A percentile compares a stretch with the other conserved stretches of the same genome.
phyloP scores from a whole-genome alignment of 2,113 vertebrate genomes.

The Mormyrus lacerda region DNA sequence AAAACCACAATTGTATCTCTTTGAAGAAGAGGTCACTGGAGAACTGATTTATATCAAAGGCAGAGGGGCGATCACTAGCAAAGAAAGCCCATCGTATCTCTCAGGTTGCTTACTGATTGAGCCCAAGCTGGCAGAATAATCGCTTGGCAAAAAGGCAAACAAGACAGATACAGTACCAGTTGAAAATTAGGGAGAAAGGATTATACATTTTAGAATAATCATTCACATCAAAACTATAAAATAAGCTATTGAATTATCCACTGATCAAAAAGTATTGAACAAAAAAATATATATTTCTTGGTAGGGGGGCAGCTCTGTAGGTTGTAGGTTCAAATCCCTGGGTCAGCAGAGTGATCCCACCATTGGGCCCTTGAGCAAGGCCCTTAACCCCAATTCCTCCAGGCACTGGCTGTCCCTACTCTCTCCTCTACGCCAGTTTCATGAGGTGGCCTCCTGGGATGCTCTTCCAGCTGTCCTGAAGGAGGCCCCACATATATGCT shows the following conservation, averaged over 20 bases:
- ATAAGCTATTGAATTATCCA: not conserved
- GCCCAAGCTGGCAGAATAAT: not conserved
- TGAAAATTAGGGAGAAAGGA: not conserved
- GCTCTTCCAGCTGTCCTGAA: not conserved
- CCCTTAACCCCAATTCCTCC: not conserved
- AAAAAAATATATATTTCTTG: not conserved
- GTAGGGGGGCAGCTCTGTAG: not conserved
- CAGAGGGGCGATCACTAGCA: not conserved
- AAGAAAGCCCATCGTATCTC: not conserved
- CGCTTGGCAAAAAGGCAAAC: not conserved
- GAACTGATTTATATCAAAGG: not conserved
- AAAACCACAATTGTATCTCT: not conserved
- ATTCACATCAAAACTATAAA: not conserved
- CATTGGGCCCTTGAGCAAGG: not conserved
- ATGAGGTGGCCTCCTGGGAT: not conserved
- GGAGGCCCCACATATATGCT: not conserved
- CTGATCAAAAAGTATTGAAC: not conserved
- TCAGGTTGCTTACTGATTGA: not conserved
- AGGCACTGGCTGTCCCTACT: not conserved
- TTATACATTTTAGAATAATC: not conserved
- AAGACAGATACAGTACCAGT: not conserved
- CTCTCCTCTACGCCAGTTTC: not conserved
- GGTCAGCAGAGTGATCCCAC: not conserved
- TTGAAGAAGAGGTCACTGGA: conserved; percentile 1
- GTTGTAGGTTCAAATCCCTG: not conserved